Base-by-base conservation (phyloP, 1,140 invertebrate genomes). In the Drosophila sproati region DNA sequence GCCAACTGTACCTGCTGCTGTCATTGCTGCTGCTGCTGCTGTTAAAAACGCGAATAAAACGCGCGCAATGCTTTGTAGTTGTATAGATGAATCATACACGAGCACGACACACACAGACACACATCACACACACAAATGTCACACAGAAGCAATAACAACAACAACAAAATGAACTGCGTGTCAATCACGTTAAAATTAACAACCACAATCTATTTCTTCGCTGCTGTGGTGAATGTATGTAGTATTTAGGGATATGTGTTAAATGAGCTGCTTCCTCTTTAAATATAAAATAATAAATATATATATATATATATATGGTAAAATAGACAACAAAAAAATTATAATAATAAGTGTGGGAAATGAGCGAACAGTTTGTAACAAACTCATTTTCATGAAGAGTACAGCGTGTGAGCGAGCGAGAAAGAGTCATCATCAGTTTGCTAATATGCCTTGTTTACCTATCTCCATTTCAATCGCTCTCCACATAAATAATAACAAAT, bases 181-280 rank as follows among this genome's bases (percentile, higher is more conserved):
- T 47, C 64, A 81, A 71, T 82, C 70, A 60, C 52, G 31, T 43
- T 57, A 56, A 55, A 34, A 51, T 52, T 51, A 60, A 60, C 43
- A 62, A 70, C 32, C 43, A 75, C 43, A 55, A 64, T 32, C 20
- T 39, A 39, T 20, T 10, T 29, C 57, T 77, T 78, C 12, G 55
- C 69, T 78, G 20, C 69, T 55, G 61, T 48, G 55, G 47, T 71
- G 80, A 75, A 48, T 66, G 56, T 67, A 81, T 73, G 39, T 54
- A 82, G 59, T 67, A 81, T 73, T 45, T 54, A 82, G 59, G 66
- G 61, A 76, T 43, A 48, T 43, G 76, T 78, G 61, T 76, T 85
- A 87, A 86, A 86, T 79, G 76, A 82, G 72, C 78, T 82, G 72
- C 67, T 86, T 86, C 83, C 82, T 86, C 76, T 73, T 82, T 78